Evolutionary conservation across 2,113 vertebrate genomes (phyloP), one percentile per base, ranked within the genome.

Genomic region (Geococcyx californianus): DNA sequence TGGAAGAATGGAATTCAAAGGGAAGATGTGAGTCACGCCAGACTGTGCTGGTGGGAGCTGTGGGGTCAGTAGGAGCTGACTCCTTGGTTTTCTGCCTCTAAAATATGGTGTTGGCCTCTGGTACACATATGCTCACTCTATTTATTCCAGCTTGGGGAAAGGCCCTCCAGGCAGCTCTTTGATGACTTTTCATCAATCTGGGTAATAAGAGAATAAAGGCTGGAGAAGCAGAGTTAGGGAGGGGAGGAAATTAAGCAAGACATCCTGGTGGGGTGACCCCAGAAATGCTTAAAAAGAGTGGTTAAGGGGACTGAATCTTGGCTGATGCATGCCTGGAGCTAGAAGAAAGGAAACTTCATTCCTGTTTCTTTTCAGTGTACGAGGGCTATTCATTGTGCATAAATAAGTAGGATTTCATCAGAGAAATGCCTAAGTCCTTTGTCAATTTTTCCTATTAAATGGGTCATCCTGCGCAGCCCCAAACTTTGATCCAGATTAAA

Each of bases 401-500:
- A 83, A 85, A 72, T 82, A 76, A 87, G 70, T 60, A 82, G 69
- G 81, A 54, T 95, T 91, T 91, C 6, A 54, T 89, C 69, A 75
- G 74, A 56, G 44, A 87, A 89, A 95, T 75, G 80, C 81, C 31
- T 44, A 54, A 82, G 64, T 89, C 69, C 74, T 89, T 87, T 73
- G 70, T 93, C 87, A 89, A 18, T 91, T 95, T 96, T 87, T 93
- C 84, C 84, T 82, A 21, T 87, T 89, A 94, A 84, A 82, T 75
- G 54, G 54, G 81, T 89, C 70, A 66, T 94, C 36, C 78, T 42
- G 25, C 42, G n/a, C 38, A 67, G 58, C 66, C 74, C 69, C 66
- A 76, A 54, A 94, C 89, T 95, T 93, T 94, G 87, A 95, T 94
- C 29, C 64, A 59, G 83, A 84, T 95, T 93, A 95, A 89, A 63